These are phyloP conservation scores for Rana temporaria DNA, from an alignment of 2,113 vertebrate species.

Conservation along the genomic window DNA sequence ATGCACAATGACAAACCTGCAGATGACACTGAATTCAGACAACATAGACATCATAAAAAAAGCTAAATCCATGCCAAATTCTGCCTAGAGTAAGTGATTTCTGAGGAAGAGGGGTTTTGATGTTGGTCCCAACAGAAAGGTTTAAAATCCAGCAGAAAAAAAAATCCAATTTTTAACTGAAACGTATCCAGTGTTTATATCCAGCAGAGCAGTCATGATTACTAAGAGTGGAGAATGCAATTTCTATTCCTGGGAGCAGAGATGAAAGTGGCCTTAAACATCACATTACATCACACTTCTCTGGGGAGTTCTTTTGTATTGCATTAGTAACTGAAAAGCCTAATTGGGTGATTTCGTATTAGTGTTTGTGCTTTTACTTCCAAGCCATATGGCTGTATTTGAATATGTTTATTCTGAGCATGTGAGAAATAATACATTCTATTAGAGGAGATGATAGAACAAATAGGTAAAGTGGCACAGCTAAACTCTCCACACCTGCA, in stretches of 20 bases:
- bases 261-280: not conserved
- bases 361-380: constrained; percentile 45
- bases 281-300: constrained; percentile 6
- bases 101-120: constrained; percentile 33
- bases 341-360: constrained; percentile 49
- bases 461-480: constrained; percentile 20
- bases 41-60: too few relatives aligned
- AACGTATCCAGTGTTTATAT: constrained; percentile 54
- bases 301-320: fast-evolving
- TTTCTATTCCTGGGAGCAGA: constrained; percentile 52
- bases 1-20: too few relatives aligned
- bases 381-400: constrained; percentile 50
- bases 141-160: constrained; percentile 23
- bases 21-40: too few relatives aligned
- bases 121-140: constrained; percentile 26
- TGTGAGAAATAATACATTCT: constrained; percentile 32
- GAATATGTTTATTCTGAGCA: fast-evolving
- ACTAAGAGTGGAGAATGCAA: constrained; percentile 52
- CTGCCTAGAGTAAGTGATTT: constrained; percentile 10
- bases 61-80: not conserved
- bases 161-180: constrained; percentile 46
- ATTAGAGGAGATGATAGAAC: constrained; percentile 43
- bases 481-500: not conserved
- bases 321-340: fast-evolving
- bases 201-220: constrained; percentile 56